Evolutionary conservation across 2,797 vertebrate genomes (phyloP).

Genomic region (Tamandua tetradactyla): DNA sequence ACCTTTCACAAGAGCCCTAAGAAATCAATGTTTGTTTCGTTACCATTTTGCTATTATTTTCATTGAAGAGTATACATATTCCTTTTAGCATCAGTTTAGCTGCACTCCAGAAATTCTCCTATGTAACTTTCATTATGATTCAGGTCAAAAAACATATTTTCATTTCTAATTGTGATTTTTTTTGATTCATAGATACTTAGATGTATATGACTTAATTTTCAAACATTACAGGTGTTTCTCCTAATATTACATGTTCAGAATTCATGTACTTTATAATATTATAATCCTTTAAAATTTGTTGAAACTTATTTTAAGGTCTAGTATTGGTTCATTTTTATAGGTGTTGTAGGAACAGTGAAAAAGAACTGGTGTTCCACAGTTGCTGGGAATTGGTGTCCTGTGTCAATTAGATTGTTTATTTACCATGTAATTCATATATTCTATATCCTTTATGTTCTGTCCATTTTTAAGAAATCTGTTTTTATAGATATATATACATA

Average conservation of each 20-base stretch:
- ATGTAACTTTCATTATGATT: constrained; percentile 1
- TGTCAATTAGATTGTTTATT: background rate
- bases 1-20: background rate
- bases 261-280: background rate
- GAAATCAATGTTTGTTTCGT: background rate
- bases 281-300: background rate
- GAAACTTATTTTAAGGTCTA: background rate
- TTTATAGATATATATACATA: background rate
- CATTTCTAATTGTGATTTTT: background rate
- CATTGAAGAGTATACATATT: background rate
- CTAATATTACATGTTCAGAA: background rate
- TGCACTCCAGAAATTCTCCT: background rate
- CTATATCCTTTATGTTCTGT: background rate
- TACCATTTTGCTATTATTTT: background rate
- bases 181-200: background rate
- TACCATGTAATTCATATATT: background rate
- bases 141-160: background rate
- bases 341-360: background rate
- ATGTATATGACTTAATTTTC: background rate
- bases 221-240: background rate
- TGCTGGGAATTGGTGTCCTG: background rate
- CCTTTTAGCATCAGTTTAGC: background rate
- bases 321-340: background rate
- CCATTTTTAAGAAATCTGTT: background rate
- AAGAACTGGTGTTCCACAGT: background rate